Evolutionary conservation across 2,888 invertebrate genomes (phyloP), one percentile per base, ranked within the genome.

Genomic region (Perdita meconis): DNA sequence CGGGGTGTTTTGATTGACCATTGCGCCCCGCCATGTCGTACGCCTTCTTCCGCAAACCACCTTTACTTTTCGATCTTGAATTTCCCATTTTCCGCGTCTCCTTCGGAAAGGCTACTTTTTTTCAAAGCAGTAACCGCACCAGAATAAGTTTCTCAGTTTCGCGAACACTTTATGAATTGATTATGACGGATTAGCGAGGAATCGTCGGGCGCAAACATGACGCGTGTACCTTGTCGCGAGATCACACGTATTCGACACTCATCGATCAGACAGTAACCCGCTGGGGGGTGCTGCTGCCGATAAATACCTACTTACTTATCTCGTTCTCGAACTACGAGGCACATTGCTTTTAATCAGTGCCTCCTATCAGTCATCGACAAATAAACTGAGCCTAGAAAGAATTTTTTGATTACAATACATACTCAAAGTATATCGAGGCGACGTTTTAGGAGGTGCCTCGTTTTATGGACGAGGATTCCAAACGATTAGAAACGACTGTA

Each of bases 241-340:
- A 22, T 36, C 63, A 65, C 76, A 63, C 65, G 66, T 76, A 63
- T 50, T 63, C 65, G 38, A 57, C 16, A 38, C 40, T 34, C 22
- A 59, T 53, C 53, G 55, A 61, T 34, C 36, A 51, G 67, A 78
- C 78, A 85, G 66, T 87, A 84, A 77, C 85, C 65, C 57, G 44
- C n/a, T 50, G 16, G 38, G 53, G 60, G 51, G 38, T 66, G 40
- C 65, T 65, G 51, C 56, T 75, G 59, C 68, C 85, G 90, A 90
- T 89, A 90, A 89, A 89, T 87, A 84, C 81, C 85, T 86, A 83
- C 74, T 85, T 86, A 83, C 74, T 85, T 86, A 87, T 84, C 83
- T 81, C 81, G 82, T 90, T 90, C 90, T 91, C 90, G 77, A 84
- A 53, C 51, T 66, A 64, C 74, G 60, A 50, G 65, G 55, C 73